phyloP scores from a whole-genome alignment of 30 jellyfish, hydroid and myxozoan species.

The Nemopilema nomurai region DNA sequence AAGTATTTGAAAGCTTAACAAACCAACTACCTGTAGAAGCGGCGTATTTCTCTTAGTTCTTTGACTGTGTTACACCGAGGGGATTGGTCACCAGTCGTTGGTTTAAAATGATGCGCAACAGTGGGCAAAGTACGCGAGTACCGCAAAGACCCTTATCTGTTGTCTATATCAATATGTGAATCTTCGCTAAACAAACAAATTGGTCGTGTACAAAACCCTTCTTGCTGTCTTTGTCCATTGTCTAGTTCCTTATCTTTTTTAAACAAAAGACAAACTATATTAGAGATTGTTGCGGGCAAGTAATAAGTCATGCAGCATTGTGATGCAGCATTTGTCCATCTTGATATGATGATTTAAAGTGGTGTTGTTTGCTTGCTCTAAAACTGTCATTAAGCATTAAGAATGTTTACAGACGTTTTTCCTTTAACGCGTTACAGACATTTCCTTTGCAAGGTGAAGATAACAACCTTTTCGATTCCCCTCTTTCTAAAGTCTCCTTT shows the following conservation, averaged over 20 bases:
- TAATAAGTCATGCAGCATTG: background rate
- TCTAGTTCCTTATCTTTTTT: background rate
- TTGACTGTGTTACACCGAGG: background rate
- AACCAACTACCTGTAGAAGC: too few relatives aligned
- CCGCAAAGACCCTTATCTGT: background rate
- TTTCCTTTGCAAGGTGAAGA: too few relatives aligned
- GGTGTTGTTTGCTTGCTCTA: too few relatives aligned
- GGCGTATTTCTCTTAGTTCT: background rate
- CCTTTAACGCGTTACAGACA: too few relatives aligned
- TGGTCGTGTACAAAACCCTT: background rate
- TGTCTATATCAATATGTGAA: background rate
- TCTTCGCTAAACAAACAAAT: background rate
- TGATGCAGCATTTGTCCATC: too few relatives aligned
- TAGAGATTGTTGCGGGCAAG: background rate
- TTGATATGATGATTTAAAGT: too few relatives aligned
- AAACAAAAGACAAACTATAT: background rate
- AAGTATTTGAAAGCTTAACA: too few relatives aligned
- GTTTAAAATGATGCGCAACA: background rate
- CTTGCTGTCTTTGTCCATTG: background rate
- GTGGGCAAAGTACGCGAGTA: background rate
- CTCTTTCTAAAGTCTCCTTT: background rate
- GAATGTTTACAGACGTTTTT: too few relatives aligned
- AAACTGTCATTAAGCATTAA: too few relatives aligned
- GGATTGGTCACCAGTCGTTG: background rate
- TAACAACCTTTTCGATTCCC: background rate